Evolutionary conservation across 2,797 vertebrate genomes (phyloP).

Genomic region (Sebastes nivosus): DNA sequence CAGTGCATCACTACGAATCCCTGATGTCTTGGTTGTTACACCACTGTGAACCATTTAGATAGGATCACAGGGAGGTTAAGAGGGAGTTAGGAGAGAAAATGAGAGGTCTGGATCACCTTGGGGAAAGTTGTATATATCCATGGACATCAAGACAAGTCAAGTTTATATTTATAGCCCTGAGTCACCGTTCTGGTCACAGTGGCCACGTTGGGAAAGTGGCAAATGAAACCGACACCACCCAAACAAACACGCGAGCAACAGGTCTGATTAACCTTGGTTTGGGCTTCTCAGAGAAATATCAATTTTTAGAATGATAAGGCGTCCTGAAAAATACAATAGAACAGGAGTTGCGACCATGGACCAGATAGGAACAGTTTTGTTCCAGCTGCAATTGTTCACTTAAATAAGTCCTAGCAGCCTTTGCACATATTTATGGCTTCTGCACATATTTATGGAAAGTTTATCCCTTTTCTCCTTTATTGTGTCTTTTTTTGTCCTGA

Average conservation of each 20-base stretch:
- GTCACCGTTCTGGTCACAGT: background rate
- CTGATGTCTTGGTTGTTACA: constrained; percentile 31
- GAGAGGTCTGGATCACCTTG: constrained; percentile 34
- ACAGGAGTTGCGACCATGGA: background rate
- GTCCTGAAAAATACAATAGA: background rate
- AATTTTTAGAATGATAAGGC: background rate
- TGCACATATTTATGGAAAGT: no score
- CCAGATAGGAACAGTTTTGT: no score
- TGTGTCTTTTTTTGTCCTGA: no score
- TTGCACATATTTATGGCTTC: no score
- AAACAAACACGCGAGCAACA: constrained; percentile 10
- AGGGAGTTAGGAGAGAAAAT: constrained; percentile 25
- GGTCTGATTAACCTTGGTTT: background rate
- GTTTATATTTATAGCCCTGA: constrained; percentile 13
- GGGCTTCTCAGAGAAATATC: background rate
- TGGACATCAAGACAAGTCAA: constrained; percentile 7
- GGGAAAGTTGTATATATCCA: constrained; percentile 13
- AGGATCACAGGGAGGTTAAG: constrained; percentile 47
- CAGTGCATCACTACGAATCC: constrained; percentile 26
- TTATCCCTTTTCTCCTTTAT: no score
- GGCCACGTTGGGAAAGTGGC: background rate
- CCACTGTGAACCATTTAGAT: constrained; percentile 31
- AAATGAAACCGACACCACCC: background rate
- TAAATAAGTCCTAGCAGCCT: no score
- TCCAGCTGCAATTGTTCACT: no score